phyloP scores from a whole-genome alignment of 2,888 invertebrate species.

The Craniophora ligustri region DNA sequence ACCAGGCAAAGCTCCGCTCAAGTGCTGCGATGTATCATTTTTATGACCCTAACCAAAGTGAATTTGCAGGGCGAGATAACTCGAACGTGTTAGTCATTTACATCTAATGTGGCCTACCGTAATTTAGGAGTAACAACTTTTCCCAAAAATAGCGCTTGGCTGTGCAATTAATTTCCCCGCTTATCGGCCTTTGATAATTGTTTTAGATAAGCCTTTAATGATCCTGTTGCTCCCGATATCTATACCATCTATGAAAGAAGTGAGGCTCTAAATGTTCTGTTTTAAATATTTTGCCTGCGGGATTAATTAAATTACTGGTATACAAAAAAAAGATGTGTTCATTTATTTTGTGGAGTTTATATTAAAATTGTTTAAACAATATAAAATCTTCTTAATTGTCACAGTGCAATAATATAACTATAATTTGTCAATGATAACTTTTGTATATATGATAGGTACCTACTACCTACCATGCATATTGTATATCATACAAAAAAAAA shows the following conservation, averaged over 20 bases:
- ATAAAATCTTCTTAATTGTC: too few species aligned
- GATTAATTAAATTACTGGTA: conserved; percentile 6
- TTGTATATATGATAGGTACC: too few species aligned
- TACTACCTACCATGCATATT: too few species aligned
- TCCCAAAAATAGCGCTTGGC: conserved; percentile 45
- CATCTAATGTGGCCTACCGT: conserved; percentile 65
- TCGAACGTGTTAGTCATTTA: conserved; percentile 82
- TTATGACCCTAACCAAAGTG: conserved; percentile 83
- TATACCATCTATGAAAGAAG: conserved; percentile 37
- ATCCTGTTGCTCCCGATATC: conserved; percentile 40
- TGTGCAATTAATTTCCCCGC: conserved; percentile 51
- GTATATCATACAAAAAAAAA: too few species aligned
- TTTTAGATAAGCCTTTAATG: conserved; percentile 52
- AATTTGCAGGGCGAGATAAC: conserved; percentile 84
- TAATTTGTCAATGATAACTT: too few species aligned
- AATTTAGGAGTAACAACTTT: conserved; percentile 51
- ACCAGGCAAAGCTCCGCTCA: conserved; percentile 73
- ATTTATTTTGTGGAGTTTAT: too few species aligned
- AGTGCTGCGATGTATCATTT: conserved; percentile 83
- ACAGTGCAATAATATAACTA: too few species aligned
- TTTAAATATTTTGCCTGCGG: conserved; percentile 4
- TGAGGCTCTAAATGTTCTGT: conserved; percentile 11
- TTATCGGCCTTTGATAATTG: conserved; percentile 55
- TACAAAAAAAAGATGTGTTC: neutral
- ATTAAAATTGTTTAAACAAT: too few species aligned